phyloP scores from a whole-genome alignment of 2,888 invertebrate genomes.

The Caenorhabditis wallacei region DNA sequence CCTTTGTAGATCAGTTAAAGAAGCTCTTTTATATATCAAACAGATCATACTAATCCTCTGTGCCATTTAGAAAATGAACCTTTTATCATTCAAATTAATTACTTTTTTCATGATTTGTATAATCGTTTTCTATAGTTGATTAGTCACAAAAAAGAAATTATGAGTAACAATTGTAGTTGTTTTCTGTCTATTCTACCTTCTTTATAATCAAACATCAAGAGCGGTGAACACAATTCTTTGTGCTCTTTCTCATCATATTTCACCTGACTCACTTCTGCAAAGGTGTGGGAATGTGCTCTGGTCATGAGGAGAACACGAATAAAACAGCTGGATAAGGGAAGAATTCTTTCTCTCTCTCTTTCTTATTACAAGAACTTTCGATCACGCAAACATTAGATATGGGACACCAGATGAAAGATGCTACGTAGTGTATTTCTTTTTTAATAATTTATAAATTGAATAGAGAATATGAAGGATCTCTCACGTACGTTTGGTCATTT shows the following conservation, averaged over 20 bases:
- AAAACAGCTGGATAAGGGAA: conserved; percentile 1
- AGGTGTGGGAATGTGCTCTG: conserved; percentile 39
- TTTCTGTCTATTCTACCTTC: not conserved
- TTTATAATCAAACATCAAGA: conserved; percentile 12
- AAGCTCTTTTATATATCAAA: conserved; percentile 15
- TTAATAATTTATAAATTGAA: conserved; percentile 37
- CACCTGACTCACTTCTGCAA: conserved; percentile 25
- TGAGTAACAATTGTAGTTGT: conserved; percentile 21
- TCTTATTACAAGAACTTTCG: conserved; percentile 25
- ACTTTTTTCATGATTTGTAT: not conserved
- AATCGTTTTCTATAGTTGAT: not conserved
- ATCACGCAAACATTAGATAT: conserved; percentile 48
- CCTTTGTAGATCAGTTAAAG: conserved; percentile 31
- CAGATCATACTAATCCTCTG: conserved; percentile 37
- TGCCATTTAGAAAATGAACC: not conserved
- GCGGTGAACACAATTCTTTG: conserved; percentile 9
- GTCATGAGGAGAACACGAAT: not conserved
- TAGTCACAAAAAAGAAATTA: not conserved
- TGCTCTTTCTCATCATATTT: conserved; percentile 16
- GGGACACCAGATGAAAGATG: conserved; percentile 12
- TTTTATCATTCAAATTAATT: conserved; percentile 8
- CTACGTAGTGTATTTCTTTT: conserved; percentile 52
- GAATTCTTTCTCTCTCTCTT: not conserved
- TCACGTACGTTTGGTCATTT: conserved; percentile 4
- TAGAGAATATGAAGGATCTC: conserved; percentile 16